Evolutionary conservation across 2,113 vertebrate genomes (phyloP), one percentile per base, ranked within the genome.

Genomic region (Xyliphius kryptos): DNA sequence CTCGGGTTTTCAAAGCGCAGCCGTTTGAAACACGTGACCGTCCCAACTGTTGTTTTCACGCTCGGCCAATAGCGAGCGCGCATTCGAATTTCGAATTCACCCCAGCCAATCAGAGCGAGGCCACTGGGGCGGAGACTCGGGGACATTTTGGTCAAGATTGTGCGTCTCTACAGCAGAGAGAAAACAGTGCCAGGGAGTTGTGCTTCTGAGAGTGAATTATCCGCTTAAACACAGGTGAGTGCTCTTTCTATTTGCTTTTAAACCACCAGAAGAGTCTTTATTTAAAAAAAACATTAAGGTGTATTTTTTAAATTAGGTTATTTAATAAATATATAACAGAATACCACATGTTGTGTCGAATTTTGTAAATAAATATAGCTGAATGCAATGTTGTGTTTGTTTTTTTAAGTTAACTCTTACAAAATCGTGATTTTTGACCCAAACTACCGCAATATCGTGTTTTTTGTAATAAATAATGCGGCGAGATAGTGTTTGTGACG

Each of bases 91-190:
- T 66, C 70, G 74, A 83, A 81, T 46, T 3, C 11, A 5, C 9
- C 0, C 2, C 14, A 51, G 15, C 21, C 52, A 51, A 87, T 87
- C 82, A 70, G 2, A 40, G 0, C 2, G 16, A 5, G 11, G 13
- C 56, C 2, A 7, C 2, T 32, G 3, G 55, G 83, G 82, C n/a
- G 82, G 83, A 71, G 80, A 41, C 47, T 36, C 0, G 16, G 17
- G 60, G 56, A 61, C 63, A 72, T 78, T 50, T 13, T 75, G 74
- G 70, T 74, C 73, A 86, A 81, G 84, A 79, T 86, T 76, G 81
- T 72, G 68, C 36, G 77, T 43, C 69, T 12, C 21, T 32, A 12
- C 11, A 69, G 53, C 16, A 41, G 70, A 26, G 70, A 86, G 81
- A 81, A 83, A 87, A 85, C 81, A 83, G 73, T 76, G 64, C 48